Evolutionary conservation across 2,797 vertebrate genomes (phyloP), one percentile per base, ranked within the genome.

Genomic region (Margarornis squamiger): DNA sequence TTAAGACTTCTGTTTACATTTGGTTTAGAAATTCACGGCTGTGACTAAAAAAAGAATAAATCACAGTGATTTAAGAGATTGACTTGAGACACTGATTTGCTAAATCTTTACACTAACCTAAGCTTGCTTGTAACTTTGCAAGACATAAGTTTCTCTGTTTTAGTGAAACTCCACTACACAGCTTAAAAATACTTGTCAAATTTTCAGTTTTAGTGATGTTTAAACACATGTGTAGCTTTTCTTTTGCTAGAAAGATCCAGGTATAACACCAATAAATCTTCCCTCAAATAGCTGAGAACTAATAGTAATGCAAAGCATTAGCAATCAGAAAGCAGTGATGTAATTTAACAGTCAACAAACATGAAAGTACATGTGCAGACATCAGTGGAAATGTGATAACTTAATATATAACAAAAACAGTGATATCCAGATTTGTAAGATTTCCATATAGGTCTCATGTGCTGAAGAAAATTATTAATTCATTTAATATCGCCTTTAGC

Each of bases 1-100:
- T 89, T 81, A 95, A 91, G 51, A 55, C 12, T 55, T 51, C 19
- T 82, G 58, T 70, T 95, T 93, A 86, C 24, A 59, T 76, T 88
- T 79, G 85, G 34, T 57, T 91, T 83, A 78, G 38, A 92, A 93
- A 93, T 61, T 92, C 65, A 92, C 32, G 14, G 65, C 63, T 54
- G 30, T 14, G 27, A 85, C 71, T 61, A 46, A 77, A 90, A 85
- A 46, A 19, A 22, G 12, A 84, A 52, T 58, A 71, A 92, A 94
- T 75, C 75, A 80, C 23, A 52, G 32, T 70, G 72, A 90, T 88
- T 94, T 72, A 92, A 77, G 68, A 86, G 34, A 27, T 10, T 89
- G 75, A 21, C 52, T 59, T 78, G 70, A 92, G 65, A 91, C 38
- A 82, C 12, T 51, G 68, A 85, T 86, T 96, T 94, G 54, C 51